Base-by-base conservation (phyloP, 2,888 invertebrate species). In the Spisula solida region DNA sequence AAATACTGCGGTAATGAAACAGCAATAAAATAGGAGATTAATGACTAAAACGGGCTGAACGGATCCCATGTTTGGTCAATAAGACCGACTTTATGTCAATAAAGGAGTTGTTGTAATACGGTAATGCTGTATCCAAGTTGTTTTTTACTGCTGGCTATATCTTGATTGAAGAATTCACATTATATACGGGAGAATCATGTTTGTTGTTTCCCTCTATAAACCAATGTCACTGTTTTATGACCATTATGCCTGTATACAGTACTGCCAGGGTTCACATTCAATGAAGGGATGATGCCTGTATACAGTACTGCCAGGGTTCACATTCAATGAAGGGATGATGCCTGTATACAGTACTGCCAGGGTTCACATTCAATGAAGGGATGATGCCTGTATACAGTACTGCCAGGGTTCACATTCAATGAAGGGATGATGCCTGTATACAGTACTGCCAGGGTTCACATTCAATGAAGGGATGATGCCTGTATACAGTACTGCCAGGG, bases 111-210 rank as follows among this genome's bases (percentile, higher is more conserved):
- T 66, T 66, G 60, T 34, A 75, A 75, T 16, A 31, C 31, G 1
- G 75, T 75, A 75, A 31, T 31, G 34, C 25, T 16, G 34, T 75
- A 75, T 75, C 75, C 75, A 75, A 75, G 12, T 25, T 16, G 31
- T 31, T 34, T 75, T 60, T 75, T 34, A 34, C 31, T 1, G 12
- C 34, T 14, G 75, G 75, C 75, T 75, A 75, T 75, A 75, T 75
- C 75, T 75, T 75, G 34, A 75, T 75, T 75, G 25, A 75, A 75
- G 31, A 16, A 34, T 75, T 75, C 14, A 75, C 34, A 75, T 75
- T 56, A 16, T n/a, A 56, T 56, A 56, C 41, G 2, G 56, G 20
- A 56, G 56, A 56, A 56, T 5, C 56, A 18, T 56, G 56, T 56
- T 18, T 18, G 56, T 20, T 20, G 56, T 56, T 56, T 66, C 60